Conservation (phyloP, 2,888 invertebrate species). For the Leptinotarsa tumamoca region DNA sequence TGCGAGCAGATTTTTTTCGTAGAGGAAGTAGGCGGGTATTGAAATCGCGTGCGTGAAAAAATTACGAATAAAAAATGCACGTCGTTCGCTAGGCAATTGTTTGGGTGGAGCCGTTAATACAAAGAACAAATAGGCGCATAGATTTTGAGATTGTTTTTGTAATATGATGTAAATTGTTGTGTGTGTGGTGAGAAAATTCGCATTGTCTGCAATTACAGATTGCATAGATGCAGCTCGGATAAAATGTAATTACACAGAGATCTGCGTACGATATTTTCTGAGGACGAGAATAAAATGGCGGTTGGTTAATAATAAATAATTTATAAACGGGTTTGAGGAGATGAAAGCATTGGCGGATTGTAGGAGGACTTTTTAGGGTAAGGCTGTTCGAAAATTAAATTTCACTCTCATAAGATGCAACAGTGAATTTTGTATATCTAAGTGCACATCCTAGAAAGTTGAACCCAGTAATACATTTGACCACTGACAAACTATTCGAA, state of each 20-base stretch:
- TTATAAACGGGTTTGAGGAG: conserved; percentile 27
- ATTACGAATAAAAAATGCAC: conserved; percentile 62
- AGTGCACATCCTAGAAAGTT: too few species aligned
- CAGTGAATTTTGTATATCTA: too few species aligned
- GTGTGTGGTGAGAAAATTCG: conserved; percentile 45
- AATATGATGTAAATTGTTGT: conserved; percentile 43
- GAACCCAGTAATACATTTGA: too few species aligned
- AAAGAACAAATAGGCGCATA: conserved; percentile 59
- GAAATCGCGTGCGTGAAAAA: conserved; percentile 64
- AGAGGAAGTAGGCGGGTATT: conserved; percentile 62
- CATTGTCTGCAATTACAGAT: conserved; percentile 44
- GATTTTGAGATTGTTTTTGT: conserved; percentile 50
- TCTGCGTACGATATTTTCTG: conserved; percentile 38
- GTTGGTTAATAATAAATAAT: conserved; percentile 38
- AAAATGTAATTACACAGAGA: conserved; percentile 47
- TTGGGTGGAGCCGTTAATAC: conserved; percentile 57
- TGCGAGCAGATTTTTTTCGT: conserved; percentile 33
- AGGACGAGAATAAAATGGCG: conserved; percentile 41
- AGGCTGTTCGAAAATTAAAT: background rate
- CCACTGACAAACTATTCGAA: too few species aligned
- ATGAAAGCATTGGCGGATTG: background rate
- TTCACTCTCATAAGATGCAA: too few species aligned
- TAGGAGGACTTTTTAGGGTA: background rate
- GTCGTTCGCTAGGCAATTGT: conserved; percentile 56
- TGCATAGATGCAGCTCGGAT: conserved; percentile 42